These are phyloP conservation scores for Helicoverpa assulta DNA, from an alignment of 2,888 invertebrate species.

Conservation along the genomic window DNA sequence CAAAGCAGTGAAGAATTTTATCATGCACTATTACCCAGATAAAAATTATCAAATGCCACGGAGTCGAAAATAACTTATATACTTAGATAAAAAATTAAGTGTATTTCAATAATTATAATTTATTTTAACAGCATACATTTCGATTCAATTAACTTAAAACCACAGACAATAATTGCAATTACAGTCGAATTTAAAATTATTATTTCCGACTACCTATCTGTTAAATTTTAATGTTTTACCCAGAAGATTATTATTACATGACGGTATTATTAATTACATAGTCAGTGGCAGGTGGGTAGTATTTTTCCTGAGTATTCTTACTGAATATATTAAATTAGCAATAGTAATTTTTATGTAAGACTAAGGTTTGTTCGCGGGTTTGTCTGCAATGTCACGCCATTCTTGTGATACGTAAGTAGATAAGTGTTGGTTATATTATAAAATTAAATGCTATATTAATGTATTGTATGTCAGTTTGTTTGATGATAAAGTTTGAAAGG, in stretches of 20 bases:
- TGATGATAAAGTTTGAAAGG: too few species aligned
- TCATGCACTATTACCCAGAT: too few species aligned
- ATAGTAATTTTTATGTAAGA: slow-evolving; percentile 21
- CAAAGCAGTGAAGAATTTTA: too few species aligned
- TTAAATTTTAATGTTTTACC: slow-evolving; percentile 46
- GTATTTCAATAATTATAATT: too few species aligned
- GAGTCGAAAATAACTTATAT: too few species aligned
- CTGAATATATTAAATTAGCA: slow-evolving; percentile 36
- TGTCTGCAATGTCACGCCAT: neutral
- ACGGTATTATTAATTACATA: slow-evolving; percentile 47
- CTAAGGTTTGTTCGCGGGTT: neutral
- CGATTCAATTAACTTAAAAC: neutral
- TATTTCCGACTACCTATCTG: slow-evolving; percentile 21
- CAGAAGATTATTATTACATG: slow-evolving; percentile 35
- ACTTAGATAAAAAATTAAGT: too few species aligned
- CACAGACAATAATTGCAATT: neutral
- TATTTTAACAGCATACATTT: too few species aligned
- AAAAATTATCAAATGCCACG: too few species aligned
- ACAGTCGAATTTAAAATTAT: slow-evolving; percentile 2
- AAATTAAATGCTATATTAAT: too few species aligned
- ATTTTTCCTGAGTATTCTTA: slow-evolving; percentile 35
- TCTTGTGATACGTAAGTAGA: neutral
- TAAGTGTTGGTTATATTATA: neutral
- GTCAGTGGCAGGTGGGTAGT: slow-evolving; percentile 38
- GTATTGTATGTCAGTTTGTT: too few species aligned